Base-by-base conservation (phyloP, 2,888 invertebrate species). In the Drosophila hawaiiensis region DNA sequence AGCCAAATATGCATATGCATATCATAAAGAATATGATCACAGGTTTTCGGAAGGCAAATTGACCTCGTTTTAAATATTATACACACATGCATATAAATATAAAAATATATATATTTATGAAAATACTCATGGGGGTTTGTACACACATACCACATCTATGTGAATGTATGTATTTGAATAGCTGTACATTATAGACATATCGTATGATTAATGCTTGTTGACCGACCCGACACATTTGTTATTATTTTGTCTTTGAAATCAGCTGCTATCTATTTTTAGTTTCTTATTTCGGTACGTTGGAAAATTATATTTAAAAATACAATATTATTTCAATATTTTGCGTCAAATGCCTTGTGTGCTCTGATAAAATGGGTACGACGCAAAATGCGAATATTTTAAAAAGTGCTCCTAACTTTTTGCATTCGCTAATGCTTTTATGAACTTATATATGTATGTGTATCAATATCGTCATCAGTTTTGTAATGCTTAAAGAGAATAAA, bases 291-390 rank as follows among this genome's bases (percentile, higher is more conserved):
- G n/a, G 5, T 43, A 33, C 49, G 43, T 31, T 49, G 31, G n/a
- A 79, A 79, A 62, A 63, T 39, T 56, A 19, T 61, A 62, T 49
- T 58, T 10, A 56, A 78, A 68, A 37, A 16, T 53, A 19, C 6
- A 3, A 59, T 28, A 47, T 19, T 19, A n/a, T 76, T 71, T 54
- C 55, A 39, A 53, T 72, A 78, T 53, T 82, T 68, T 80, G 74
- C 82, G 82, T 78, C 82, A 81, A 81, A 52, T 73, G 41, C 49
- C 63, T 39, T 39, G 33, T 63, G 31, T n/a, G 29, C 37, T 7
- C n/a, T n/a, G 19, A 63, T 56, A 52, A 16, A 52, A 31, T 25
- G 52, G 22, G 54, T 35, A 39, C 49, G 47, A 59, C 80, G 76
- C 54, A 73, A 53, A 43, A 56, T 47, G n/a, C 22, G 31, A 25